Percentiles rank a stretch among this genome's conserved stretches.
phyloP scores from a whole-genome alignment of 2,797 vertebrate genomes.

The Sphenodon punctatus region DNA sequence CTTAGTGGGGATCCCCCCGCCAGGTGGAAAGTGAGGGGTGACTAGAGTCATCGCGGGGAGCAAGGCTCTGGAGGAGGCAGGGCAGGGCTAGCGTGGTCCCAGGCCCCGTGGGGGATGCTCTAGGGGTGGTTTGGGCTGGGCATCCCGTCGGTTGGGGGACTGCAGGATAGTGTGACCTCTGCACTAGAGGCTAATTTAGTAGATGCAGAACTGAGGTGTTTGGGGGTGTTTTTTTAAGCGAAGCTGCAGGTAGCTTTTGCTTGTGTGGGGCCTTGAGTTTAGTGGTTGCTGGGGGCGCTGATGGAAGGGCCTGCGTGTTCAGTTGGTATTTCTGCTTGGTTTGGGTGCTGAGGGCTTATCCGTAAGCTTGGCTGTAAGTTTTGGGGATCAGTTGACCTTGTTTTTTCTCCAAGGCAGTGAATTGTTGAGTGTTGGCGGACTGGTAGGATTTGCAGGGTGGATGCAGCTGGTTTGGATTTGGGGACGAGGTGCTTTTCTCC shows the following conservation, averaged over 20 bases:
- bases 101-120: neutral
- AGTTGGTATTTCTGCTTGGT: neutral
- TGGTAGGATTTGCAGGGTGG: neutral
- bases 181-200: neutral
- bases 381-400: no score
- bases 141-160: neutral
- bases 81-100: neutral
- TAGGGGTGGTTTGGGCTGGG: neutral
- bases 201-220: neutral
- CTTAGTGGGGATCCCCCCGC: neutral
- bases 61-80: neutral
- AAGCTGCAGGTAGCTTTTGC: neutral
- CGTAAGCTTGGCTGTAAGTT: no score
- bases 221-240: neutral
- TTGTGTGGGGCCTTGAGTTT: neutral
- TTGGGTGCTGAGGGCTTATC: neutral
- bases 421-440: no score
- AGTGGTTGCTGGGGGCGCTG: no score
- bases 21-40: no score
- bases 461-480: slow-evolving; percentile 6
- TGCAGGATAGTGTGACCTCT: no score
- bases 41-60: no score
- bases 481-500: slow-evolving; percentile 25
- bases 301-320: neutral
- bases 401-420: no score